A percentile compares a stretch with the other conserved stretches of the same genome.
Evolutionary conservation across 2,113 vertebrate genomes (phyloP).

Genomic region (Stigmatopora nigra): DNA sequence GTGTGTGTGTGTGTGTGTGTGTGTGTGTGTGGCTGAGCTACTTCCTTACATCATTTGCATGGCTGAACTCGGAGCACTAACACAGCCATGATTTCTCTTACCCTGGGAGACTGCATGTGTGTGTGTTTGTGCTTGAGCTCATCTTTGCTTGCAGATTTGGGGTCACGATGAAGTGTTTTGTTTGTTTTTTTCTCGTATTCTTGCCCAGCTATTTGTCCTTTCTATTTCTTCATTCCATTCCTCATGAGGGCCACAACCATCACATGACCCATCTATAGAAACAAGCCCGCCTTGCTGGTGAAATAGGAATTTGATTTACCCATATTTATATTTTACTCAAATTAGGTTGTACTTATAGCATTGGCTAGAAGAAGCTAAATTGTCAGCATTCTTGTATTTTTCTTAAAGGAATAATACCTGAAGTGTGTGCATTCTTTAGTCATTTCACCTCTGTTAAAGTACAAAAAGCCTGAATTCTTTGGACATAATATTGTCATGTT

Average conservation of each 20-base stretch:
- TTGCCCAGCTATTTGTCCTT: constrained; percentile 1
- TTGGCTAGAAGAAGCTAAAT: neutral
- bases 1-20: constrained; percentile 14
- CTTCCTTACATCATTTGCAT: constrained; percentile 51
- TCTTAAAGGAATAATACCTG: too few species aligned
- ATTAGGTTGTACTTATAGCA: neutral
- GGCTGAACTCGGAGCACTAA: constrained; percentile 43
- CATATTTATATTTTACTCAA: neutral
- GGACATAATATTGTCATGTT: too few species aligned
- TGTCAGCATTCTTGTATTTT: too few species aligned
- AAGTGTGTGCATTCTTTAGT: too few species aligned
- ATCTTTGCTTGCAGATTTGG: constrained; percentile 19
- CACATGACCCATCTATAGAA: neutral
- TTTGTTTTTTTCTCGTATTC: neutral
- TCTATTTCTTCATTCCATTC: neutral
- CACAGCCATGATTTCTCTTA: constrained; percentile 57
- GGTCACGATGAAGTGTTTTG: constrained; percentile 16
- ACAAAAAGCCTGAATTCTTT: too few species aligned
- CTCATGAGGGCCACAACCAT: neutral
- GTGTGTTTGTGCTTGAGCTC: constrained; percentile 1
- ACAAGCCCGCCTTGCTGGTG: neutral
- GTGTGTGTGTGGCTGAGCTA: constrained; percentile 29
- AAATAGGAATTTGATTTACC: neutral
- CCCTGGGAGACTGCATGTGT: constrained; percentile 32
- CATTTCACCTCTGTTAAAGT: too few species aligned